Conservation (phyloP, 2,888 invertebrate genomes). For the Xestobium rufovillosum region DNA sequence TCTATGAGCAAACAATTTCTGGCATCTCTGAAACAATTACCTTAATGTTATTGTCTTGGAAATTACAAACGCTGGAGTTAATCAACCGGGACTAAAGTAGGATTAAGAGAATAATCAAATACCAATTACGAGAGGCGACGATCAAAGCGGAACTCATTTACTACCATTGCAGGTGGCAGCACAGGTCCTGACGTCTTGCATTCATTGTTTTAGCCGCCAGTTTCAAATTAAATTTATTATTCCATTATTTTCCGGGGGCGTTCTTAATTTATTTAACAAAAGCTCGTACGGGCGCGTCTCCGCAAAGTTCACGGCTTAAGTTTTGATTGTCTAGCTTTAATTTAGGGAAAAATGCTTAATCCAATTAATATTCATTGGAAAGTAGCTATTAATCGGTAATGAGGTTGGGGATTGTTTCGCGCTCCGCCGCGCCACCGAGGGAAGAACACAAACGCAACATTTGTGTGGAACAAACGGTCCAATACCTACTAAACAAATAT, state of each 20-base stretch:
- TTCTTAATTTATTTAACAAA: constrained; percentile 27
- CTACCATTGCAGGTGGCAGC: constrained; percentile 20
- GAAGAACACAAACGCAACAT: too few relatives aligned
- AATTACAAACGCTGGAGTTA: constrained; percentile 37
- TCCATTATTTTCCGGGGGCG: constrained; percentile 33
- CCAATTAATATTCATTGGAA: too few relatives aligned
- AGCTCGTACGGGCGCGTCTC: constrained; percentile 17
- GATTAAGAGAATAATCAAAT: constrained; percentile 42
- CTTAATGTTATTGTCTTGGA: constrained; percentile 33
- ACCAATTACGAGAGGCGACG: constrained; percentile 34
- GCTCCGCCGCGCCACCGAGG: too few relatives aligned
- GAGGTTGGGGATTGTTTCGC: too few relatives aligned
- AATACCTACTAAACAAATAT: too few relatives aligned
- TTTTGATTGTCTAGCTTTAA: constrained; percentile 25
- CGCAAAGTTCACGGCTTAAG: constrained; percentile 22
- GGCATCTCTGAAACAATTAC: constrained; percentile 24
- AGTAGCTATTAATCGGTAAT: too few relatives aligned
- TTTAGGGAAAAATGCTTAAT: too few relatives aligned
- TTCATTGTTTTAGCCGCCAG: constrained; percentile 25
- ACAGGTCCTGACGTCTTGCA: constrained; percentile 20
- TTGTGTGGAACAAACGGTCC: too few relatives aligned
- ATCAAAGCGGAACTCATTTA: constrained; percentile 22
- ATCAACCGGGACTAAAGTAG: constrained; percentile 38
- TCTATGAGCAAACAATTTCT: too few relatives aligned
- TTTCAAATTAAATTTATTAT: constrained; percentile 37